These are phyloP conservation scores for Xestoiulus laeticollis DNA, from an alignment of 2,888 invertebrate species.

Conservation along the genomic window DNA sequence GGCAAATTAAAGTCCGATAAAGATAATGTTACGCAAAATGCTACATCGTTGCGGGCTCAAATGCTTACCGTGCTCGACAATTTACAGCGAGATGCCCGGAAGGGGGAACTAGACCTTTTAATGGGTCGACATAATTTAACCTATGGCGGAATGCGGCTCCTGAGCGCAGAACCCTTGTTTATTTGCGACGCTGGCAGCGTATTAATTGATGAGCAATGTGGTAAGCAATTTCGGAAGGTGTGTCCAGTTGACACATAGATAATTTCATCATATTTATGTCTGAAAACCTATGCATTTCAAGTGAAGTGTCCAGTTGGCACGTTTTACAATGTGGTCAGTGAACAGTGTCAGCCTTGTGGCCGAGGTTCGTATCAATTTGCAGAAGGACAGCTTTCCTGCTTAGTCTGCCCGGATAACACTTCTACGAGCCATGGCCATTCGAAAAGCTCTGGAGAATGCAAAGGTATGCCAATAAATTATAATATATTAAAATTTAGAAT, in stretches of 20 bases:
- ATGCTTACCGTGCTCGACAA: slow-evolving; percentile 57
- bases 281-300: slow-evolving; percentile 59
- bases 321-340: slow-evolving; percentile 69
- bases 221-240: slow-evolving; percentile 63
- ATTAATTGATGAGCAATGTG: slow-evolving; percentile 68
- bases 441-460: slow-evolving; percentile 64
- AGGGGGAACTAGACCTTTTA: slow-evolving; percentile 62
- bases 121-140: slow-evolving; percentile 60
- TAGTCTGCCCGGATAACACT: slow-evolving; percentile 69
- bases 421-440: slow-evolving; percentile 69
- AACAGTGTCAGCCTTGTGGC: slow-evolving; percentile 71
- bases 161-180: slow-evolving; percentile 60
- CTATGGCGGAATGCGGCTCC: slow-evolving; percentile 60
- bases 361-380: slow-evolving; percentile 71
- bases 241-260: not conserved
- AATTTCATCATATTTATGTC: not conserved
- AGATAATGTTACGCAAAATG: not conserved
- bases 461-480: slow-evolving; percentile 62
- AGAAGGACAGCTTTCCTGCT: slow-evolving; percentile 69
- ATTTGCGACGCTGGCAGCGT: slow-evolving; percentile 70
- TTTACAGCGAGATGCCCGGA: slow-evolving; percentile 61
- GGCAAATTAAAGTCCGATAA: not conserved
- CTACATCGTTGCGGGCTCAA: not conserved
- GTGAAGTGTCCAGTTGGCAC: slow-evolving; percentile 75
- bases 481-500: no score